Conservation (phyloP, 2,113 vertebrate genomes). For the Orcinus orca region DNA sequence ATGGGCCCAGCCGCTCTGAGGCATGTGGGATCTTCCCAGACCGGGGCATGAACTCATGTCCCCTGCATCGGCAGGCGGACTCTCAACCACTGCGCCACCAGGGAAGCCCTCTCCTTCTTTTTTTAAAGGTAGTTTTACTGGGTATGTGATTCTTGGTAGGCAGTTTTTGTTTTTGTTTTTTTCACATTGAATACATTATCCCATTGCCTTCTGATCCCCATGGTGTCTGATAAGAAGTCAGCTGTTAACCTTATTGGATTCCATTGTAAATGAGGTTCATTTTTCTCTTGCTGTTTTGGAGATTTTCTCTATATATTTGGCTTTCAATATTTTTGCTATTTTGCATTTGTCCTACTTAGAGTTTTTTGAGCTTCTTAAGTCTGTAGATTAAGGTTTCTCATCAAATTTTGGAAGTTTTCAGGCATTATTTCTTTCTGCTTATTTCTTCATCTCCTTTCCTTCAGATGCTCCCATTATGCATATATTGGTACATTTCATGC, state of each 20-base stretch:
- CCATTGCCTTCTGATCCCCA: background rate
- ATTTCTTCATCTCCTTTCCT: background rate
- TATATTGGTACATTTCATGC: background rate
- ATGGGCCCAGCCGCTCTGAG: too few species aligned
- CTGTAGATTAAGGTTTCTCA: background rate
- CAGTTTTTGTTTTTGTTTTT: background rate
- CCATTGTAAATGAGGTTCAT: background rate
- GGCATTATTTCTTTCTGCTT: background rate
- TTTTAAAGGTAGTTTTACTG: background rate
- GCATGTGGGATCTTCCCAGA: too few species aligned
- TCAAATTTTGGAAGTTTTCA: background rate
- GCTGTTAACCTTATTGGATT: background rate
- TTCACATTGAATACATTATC: background rate
- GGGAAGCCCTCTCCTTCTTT: background rate
- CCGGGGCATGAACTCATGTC: fast-evolving
- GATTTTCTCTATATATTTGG: background rate
- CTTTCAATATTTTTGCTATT: constrained; percentile 6
- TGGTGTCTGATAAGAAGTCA: background rate
- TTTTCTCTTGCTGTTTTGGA: background rate
- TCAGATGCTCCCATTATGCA: background rate
- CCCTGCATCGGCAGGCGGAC: too few species aligned
- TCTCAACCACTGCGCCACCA: too few species aligned
- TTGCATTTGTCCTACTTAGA: background rate
- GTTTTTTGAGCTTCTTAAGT: background rate
- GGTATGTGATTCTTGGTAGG: background rate